A percentile compares a stretch with the other conserved stretches of the same genome.
phyloP scores from a whole-genome alignment of 1,140 invertebrate genomes.

The Drosophila ananassae region DNA sequence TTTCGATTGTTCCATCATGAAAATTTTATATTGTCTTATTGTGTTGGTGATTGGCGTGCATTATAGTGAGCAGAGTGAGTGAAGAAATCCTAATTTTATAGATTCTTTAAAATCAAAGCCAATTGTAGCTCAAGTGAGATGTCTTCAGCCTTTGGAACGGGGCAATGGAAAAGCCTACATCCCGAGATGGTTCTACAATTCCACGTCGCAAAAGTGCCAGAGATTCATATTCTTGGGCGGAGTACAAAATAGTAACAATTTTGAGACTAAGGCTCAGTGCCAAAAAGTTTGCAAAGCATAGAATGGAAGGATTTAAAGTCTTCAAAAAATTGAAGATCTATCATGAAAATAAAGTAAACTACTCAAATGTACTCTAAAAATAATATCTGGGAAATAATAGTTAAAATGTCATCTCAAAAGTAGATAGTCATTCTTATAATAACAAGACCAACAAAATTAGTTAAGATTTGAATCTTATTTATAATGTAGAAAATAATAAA shows the following conservation, averaged over 20 bases:
- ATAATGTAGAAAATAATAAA: constrained; percentile 32
- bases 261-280: constrained; percentile 13
- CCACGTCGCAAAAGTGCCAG: constrained; percentile 16
- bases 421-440: constrained; percentile 8
- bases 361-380: no score
- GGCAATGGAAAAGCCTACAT: constrained; percentile 15
- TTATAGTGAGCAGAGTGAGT: constrained; percentile 7
- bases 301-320: no score
- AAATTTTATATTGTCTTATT: not conserved
- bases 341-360: not conserved
- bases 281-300: constrained; percentile 6
- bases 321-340: no score
- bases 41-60: constrained; percentile 1
- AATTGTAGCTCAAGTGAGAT: constrained; percentile 5
- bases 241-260: constrained; percentile 27
- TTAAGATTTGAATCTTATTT: constrained; percentile 21
- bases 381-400: not conserved
- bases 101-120: not conserved
- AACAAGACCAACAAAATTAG: not conserved
- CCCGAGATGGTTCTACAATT: constrained; percentile 35
- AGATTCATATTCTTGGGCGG: constrained; percentile 31
- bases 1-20: constrained; percentile 13
- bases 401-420: not conserved
- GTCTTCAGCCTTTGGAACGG: constrained; percentile 1
- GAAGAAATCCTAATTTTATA: no score